Conservation (phyloP, 2,888 invertebrate species). For the Dione juno region DNA sequence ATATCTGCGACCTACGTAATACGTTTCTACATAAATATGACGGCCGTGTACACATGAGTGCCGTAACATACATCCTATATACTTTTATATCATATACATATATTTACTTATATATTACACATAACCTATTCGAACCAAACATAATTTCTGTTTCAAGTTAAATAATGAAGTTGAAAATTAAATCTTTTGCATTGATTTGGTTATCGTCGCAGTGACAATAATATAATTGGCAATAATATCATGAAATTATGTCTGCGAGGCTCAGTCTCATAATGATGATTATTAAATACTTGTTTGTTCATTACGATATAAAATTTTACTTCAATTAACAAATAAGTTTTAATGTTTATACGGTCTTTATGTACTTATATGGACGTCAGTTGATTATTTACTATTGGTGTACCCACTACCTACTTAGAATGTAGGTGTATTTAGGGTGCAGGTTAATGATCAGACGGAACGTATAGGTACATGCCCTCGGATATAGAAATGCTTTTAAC, state of each 20-base stretch:
- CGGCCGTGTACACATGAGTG: neutral
- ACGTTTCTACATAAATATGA: too few species aligned
- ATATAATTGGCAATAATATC: slow-evolving; percentile 24
- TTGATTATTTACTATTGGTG: too few species aligned
- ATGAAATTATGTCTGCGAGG: slow-evolving; percentile 35
- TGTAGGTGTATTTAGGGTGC: too few species aligned
- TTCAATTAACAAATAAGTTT: slow-evolving; percentile 27
- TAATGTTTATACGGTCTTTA: neutral
- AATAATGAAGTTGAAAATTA: slow-evolving; percentile 28
- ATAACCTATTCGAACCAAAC: neutral
- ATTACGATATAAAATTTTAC: slow-evolving; percentile 33
- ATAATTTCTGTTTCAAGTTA: slow-evolving; percentile 17
- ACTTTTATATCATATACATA: neutral
- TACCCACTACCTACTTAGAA: too few species aligned
- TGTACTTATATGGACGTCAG: too few species aligned
- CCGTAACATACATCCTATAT: neutral
- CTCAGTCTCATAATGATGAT: slow-evolving; percentile 31
- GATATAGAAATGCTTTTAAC: too few species aligned
- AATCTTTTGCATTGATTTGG: slow-evolving; percentile 34
- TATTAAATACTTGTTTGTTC: slow-evolving; percentile 41
- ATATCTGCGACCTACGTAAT: too few species aligned
- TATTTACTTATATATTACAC: neutral
- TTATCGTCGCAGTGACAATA: slow-evolving; percentile 35
- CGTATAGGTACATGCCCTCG: too few species aligned
- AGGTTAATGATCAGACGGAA: too few species aligned